Percentiles rank a stretch among this genome's conserved stretches.
phyloP scores from a whole-genome alignment of 2,888 invertebrate genomes.

The Pollenia griseotomentosa region DNA sequence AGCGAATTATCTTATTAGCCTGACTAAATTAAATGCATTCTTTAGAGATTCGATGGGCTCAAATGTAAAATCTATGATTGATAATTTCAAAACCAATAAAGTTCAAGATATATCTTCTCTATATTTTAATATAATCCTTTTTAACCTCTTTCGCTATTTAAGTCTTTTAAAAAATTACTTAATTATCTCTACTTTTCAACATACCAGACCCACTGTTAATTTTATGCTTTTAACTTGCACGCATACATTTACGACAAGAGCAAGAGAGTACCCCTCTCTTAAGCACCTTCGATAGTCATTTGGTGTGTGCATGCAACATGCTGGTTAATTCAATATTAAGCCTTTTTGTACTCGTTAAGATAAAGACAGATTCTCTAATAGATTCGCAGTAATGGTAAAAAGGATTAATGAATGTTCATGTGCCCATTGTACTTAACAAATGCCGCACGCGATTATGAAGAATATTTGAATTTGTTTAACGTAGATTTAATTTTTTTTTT shows the following conservation, averaged over 20 bases:
- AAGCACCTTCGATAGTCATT: slow-evolving; percentile 44
- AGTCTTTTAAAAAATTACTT: background rate
- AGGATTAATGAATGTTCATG: slow-evolving; percentile 48
- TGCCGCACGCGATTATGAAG: slow-evolving; percentile 38
- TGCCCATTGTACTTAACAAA: slow-evolving; percentile 25
- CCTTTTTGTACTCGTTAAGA: slow-evolving; percentile 38
- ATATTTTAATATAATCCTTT: too few species aligned
- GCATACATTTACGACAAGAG: background rate
- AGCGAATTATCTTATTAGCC: too few species aligned
- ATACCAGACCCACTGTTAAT: slow-evolving; percentile 31
- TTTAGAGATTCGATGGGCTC: too few species aligned
- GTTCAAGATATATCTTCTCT: too few species aligned
- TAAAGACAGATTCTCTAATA: slow-evolving; percentile 50
- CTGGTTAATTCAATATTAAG: slow-evolving; percentile 51
- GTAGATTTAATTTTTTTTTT: background rate
- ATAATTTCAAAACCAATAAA: too few species aligned
- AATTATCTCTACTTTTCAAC: background rate
- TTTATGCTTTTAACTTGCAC: background rate
- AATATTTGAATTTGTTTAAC: slow-evolving; percentile 15
- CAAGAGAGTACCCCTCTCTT: background rate
- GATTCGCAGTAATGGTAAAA: slow-evolving; percentile 29
- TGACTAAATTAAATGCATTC: too few species aligned
- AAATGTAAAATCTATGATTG: too few species aligned
- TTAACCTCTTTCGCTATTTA: too few species aligned
- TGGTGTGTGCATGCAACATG: slow-evolving; percentile 25